A percentile compares a stretch with the other conserved stretches of the same genome.
Evolutionary conservation across 2,888 invertebrate genomes (phyloP).

Genomic region (Sipha maydis): DNA sequence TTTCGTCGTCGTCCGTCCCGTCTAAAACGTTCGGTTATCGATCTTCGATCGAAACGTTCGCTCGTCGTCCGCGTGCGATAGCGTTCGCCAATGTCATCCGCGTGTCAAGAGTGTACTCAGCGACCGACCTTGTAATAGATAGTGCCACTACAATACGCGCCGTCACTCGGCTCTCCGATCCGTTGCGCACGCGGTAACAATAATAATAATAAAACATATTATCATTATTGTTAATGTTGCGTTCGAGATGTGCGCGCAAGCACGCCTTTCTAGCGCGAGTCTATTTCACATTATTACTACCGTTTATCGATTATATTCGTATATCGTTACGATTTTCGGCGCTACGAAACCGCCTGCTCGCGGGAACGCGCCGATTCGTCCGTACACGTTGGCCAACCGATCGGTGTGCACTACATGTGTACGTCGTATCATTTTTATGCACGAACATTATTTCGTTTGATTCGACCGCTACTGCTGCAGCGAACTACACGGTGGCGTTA

Average conservation of each 20-base stretch:
- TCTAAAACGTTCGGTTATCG: background rate
- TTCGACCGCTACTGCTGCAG: too few relatives aligned
- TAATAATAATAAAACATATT: background rate
- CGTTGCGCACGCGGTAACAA: background rate
- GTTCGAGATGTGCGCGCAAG: background rate
- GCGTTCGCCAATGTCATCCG: constrained; percentile 46
- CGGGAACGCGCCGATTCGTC: too few relatives aligned
- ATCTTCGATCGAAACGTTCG: constrained; percentile 10
- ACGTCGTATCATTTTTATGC: too few relatives aligned
- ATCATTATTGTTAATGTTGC: background rate
- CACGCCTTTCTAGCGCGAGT: constrained; percentile 3
- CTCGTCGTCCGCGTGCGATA: constrained; percentile 23
- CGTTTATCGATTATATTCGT: too few relatives aligned
- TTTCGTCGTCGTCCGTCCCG: background rate
- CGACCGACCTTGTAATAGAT: constrained; percentile 50
- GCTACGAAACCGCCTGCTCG: too few relatives aligned
- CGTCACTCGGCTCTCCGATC: background rate
- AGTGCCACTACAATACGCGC: background rate
- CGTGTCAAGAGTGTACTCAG: constrained; percentile 39
- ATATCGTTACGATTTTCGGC: too few relatives aligned
- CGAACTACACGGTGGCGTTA: too few relatives aligned
- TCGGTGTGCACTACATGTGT: too few relatives aligned
- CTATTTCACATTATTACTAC: too few relatives aligned
- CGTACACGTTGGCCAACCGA: too few relatives aligned
- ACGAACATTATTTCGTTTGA: too few relatives aligned